Percentiles rank a stretch among this genome's conserved stretches.
Conservation (phyloP, 2,888 invertebrate genomes). For the Cerastoderma edule region DNA sequence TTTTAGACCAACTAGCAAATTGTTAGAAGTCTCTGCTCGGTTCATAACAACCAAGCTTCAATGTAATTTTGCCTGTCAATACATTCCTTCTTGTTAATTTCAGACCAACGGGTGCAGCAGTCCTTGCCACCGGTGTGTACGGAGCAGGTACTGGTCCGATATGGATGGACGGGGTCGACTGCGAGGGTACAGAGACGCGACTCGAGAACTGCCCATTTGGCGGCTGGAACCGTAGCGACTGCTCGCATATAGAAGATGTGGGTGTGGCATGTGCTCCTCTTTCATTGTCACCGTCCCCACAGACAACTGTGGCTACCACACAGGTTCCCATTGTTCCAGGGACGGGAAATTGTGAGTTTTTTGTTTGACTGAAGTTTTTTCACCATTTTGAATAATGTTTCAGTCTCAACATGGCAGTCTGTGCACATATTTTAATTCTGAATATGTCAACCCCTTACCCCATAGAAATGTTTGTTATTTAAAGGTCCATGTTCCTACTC, state of each 20-base stretch:
- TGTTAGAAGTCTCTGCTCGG: too few relatives aligned
- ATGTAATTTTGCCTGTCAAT: too few relatives aligned
- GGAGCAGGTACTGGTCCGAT: constrained; percentile 72
- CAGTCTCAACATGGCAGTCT: too few relatives aligned
- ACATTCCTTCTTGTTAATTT: too few relatives aligned
- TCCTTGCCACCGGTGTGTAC: constrained; percentile 33
- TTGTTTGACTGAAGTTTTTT: too few relatives aligned
- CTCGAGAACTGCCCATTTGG: constrained; percentile 87
- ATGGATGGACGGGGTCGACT: constrained; percentile 83
- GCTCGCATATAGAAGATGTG: constrained; percentile 90
- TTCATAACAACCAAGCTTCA: too few relatives aligned
- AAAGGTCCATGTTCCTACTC: too few relatives aligned
- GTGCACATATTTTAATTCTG: too few relatives aligned
- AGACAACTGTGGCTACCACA: constrained; percentile 54
- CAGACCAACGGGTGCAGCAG: not conserved
- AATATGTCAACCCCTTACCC: too few relatives aligned
- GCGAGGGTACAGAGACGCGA: constrained; percentile 86
- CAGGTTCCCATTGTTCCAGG: constrained; percentile 54
- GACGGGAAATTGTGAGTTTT: constrained; percentile 64
- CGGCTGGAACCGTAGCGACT: constrained; percentile 89
- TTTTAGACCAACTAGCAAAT: too few relatives aligned
- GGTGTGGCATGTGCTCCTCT: constrained; percentile 84
- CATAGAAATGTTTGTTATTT: too few relatives aligned
- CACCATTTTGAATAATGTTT: too few relatives aligned
- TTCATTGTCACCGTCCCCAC: constrained; percentile 38